These are phyloP conservation scores for Pseudopodoces humilis DNA, from an alignment of 2,113 vertebrate genomes.

Conservation along the genomic window DNA sequence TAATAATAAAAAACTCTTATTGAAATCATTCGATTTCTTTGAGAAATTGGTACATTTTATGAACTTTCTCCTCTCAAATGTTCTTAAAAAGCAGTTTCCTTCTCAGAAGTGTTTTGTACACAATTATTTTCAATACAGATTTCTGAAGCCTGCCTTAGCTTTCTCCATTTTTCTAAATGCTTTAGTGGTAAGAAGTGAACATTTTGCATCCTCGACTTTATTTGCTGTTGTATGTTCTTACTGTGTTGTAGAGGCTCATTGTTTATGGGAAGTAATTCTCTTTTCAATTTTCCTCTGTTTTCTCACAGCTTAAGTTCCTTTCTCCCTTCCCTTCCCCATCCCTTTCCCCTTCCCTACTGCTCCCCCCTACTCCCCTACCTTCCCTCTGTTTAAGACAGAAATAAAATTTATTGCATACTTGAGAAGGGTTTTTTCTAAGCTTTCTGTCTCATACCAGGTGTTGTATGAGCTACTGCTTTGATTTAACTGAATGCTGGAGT, in stretches of 20 bases:
- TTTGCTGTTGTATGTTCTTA: not conserved
- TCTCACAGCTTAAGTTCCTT: not conserved
- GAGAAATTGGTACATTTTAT: not conserved
- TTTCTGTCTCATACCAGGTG: constrained; percentile 30
- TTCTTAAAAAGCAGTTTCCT: not conserved
- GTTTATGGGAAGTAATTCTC: not conserved
- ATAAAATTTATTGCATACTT: not conserved
- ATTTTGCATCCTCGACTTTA: not conserved
- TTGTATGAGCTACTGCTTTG: constrained; percentile 37
- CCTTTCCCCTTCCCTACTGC: not conserved
- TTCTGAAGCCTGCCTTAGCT: not conserved
- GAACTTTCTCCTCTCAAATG: not conserved
- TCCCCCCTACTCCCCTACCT: not conserved
- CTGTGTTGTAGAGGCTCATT: not conserved
- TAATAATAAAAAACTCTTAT: not conserved
- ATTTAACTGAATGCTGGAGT: constrained; percentile 25
- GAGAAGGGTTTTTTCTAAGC: not conserved
- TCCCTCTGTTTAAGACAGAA: not conserved
- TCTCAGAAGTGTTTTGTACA: not conserved
- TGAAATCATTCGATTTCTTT: not conserved
- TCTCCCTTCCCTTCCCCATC: not conserved
- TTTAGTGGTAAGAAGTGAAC: not conserved
- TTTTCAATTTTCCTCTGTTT: not conserved
- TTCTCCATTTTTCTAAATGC: not conserved
- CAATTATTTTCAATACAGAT: not conserved